Evolutionary conservation across 30 jellyfish, hydroid and myxozoan genomes (phyloP).

Genomic region (Pelagia noctiluca): DNA sequence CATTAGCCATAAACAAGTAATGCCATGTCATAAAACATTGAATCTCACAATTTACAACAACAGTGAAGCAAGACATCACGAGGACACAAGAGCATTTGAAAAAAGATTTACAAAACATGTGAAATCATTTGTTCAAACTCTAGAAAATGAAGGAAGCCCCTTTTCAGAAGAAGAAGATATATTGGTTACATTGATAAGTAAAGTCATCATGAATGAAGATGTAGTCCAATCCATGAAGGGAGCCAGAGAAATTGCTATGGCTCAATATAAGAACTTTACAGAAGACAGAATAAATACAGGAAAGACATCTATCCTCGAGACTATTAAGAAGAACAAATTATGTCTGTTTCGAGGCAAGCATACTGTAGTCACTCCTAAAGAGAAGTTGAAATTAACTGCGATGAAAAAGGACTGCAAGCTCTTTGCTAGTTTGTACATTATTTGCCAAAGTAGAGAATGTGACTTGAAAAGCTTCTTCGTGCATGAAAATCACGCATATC

Average conservation of each 20-base stretch:
- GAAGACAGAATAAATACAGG: constrained; percentile 6
- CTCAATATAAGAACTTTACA: background rate
- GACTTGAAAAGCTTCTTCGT: constrained; percentile 5
- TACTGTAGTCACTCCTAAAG: background rate
- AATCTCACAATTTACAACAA: too few relatives aligned
- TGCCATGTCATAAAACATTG: too few relatives aligned
- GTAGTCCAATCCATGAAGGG: constrained; percentile 3
- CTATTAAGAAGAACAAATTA: background rate
- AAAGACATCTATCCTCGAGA: background rate
- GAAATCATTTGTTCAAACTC: background rate
- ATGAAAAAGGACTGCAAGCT: constrained; percentile 25
- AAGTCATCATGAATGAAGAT: background rate
- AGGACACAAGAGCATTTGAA: constrained; percentile 21
- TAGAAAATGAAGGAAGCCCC: too few relatives aligned
- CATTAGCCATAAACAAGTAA: too few relatives aligned
- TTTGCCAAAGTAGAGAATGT: constrained; percentile 11
- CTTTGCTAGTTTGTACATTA: constrained; percentile 7
- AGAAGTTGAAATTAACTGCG: background rate
- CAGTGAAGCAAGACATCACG: constrained; percentile 16
- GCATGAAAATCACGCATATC: background rate
- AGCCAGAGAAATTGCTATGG: background rate
- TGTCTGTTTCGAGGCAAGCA: background rate
- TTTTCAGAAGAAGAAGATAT: background rate
- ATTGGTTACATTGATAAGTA: background rate
- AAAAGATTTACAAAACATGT: constrained; percentile 10